Conservation (phyloP, 2,797 vertebrate species). For the Lepidocolaptes lacrymiger region DNA sequence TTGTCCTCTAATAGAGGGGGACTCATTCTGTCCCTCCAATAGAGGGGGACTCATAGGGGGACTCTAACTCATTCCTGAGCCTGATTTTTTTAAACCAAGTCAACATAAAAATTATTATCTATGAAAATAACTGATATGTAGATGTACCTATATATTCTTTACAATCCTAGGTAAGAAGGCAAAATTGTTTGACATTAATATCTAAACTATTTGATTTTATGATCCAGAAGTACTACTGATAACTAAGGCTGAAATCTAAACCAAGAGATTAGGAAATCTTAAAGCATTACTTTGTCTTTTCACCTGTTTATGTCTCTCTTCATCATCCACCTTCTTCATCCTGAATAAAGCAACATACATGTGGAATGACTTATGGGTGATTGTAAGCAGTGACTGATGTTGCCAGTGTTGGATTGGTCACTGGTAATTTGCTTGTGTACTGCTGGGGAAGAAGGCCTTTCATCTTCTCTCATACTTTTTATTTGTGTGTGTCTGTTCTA, state of each 20-base stretch:
- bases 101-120: background rate
- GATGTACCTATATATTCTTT: background rate
- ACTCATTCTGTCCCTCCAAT: too few relatives aligned
- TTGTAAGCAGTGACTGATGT: background rate
- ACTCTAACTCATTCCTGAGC: background rate
- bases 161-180: background rate
- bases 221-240: background rate
- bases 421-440: background rate
- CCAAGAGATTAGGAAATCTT: background rate
- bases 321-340: background rate
- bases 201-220: background rate
- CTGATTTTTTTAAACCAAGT: background rate
- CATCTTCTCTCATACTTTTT: background rate
- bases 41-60: too few relatives aligned
- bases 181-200: background rate
- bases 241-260: background rate
- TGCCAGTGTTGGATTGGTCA: background rate
- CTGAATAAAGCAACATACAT: background rate
- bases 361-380: background rate
- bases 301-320: background rate
- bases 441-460: background rate
- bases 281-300: background rate
- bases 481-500: background rate
- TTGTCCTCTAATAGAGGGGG: background rate
- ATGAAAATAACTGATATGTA: background rate